Conservation (phyloP, 2,113 vertebrate genomes). For the Dromas ardeola region DNA sequence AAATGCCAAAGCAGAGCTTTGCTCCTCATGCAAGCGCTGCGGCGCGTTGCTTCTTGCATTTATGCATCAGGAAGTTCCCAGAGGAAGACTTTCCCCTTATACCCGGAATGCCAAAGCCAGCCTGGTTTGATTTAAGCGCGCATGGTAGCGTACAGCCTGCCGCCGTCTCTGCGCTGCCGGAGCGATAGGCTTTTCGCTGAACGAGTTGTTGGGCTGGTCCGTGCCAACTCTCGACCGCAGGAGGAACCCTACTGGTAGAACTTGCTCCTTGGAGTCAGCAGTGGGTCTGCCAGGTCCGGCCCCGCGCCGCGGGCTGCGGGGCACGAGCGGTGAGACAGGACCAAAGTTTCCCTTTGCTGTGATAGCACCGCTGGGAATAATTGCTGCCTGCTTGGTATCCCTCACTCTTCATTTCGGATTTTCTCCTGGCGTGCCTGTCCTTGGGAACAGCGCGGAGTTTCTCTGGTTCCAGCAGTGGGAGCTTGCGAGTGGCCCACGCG, state of each 20-base stretch:
- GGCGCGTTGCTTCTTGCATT: background rate
- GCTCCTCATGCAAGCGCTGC: fast-evolving
- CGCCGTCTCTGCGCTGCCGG: fast-evolving
- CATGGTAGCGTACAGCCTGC: background rate
- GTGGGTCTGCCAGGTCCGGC: fast-evolving
- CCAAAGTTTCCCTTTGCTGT: background rate
- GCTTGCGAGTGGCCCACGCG: fast-evolving
- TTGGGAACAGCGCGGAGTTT: fast-evolving
- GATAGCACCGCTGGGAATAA: background rate
- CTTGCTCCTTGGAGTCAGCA: background rate
- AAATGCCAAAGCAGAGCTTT: background rate
- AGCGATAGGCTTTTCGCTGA: background rate
- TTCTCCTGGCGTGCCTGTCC: fast-evolving
- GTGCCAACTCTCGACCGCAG: background rate
- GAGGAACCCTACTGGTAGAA: background rate
- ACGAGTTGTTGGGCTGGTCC: background rate
- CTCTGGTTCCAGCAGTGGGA: background rate
- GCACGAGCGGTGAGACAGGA: fast-evolving
- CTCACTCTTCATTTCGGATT: background rate
- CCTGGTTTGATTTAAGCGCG: background rate
- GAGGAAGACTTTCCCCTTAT: background rate
- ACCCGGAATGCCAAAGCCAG: background rate
- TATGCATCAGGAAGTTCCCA: background rate
- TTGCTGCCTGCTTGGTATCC: background rate
- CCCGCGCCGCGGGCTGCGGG: fast-evolving